These are phyloP conservation scores for Zosterops hypoxanthus DNA, from an alignment of 2,113 vertebrate genomes.

Conservation along the genomic window DNA sequence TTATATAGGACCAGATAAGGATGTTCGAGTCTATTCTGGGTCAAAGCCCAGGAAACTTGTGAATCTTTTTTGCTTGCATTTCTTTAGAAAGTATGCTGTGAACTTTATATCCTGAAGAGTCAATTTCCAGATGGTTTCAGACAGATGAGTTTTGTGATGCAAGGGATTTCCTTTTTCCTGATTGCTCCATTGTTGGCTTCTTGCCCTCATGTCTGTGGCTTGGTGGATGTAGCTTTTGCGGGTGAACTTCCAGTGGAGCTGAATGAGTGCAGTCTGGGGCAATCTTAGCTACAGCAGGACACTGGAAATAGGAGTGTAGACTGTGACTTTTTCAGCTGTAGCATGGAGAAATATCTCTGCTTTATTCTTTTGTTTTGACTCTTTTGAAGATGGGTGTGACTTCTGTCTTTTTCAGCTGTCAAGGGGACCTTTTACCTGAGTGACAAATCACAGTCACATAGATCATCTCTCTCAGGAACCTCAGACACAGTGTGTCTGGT, in stretches of 20 bases:
- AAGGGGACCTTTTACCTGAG: not conserved
- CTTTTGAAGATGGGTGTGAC: not conserved
- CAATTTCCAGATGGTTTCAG: conserved; percentile 67
- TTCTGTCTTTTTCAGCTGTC: not conserved
- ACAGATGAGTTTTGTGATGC: conserved; percentile 65
- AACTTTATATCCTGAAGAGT: conserved; percentile 70
- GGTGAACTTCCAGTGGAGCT: not conserved
- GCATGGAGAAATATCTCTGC: not conserved
- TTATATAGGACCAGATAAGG: conserved; percentile 17
- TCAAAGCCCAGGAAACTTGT: conserved; percentile 62
- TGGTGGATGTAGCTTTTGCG: not conserved
- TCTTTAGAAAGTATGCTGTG: conserved; percentile 53
- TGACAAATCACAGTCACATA: not conserved
- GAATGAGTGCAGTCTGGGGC: not conserved
- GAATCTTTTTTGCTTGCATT: conserved; percentile 42
- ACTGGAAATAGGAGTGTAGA: not conserved
- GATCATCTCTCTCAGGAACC: not conserved
- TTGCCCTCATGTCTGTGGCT: conserved; percentile 47
- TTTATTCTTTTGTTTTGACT: not conserved
- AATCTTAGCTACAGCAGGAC: not conserved
- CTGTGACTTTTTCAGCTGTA: not conserved
- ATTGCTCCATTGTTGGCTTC: conserved; percentile 50
- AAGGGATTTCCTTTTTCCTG: conserved; percentile 75
- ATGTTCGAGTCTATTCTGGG: conserved; percentile 22
- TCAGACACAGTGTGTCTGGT: not conserved